Percentiles rank a stretch among this genome's conserved stretches.
Evolutionary conservation across 1,140 invertebrate species (phyloP).

Genomic region (Micrasema longulum): DNA sequence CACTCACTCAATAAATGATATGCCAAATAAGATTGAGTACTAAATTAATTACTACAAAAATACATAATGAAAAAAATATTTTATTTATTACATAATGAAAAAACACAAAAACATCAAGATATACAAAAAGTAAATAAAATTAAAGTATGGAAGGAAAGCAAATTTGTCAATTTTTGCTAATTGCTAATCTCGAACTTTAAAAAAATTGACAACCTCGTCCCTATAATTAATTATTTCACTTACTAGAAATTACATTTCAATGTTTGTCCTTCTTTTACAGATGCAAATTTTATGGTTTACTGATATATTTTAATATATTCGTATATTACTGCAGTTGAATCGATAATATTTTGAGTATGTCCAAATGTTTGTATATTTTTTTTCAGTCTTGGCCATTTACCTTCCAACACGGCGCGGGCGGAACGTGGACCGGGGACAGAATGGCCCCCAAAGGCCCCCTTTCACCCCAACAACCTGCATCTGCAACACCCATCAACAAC

Average conservation of each 20-base stretch:
- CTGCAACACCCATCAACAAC: neutral
- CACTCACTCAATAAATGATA: too few relatives aligned
- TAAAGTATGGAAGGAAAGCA: too few relatives aligned
- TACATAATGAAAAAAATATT: too few relatives aligned
- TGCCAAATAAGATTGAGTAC: too few relatives aligned
- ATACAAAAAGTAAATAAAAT: too few relatives aligned
- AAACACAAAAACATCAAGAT: too few relatives aligned
- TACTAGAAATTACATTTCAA: neutral
- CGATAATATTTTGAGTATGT: neutral
- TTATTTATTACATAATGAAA: slow-evolving; percentile 1
- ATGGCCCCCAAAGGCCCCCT: slow-evolving; percentile 3
- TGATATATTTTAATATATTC: neutral
- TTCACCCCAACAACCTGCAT: neutral
- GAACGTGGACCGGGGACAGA: slow-evolving; percentile 16
- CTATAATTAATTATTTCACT: neutral
- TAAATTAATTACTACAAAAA: too few relatives aligned
- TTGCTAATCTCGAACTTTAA: too few relatives aligned
- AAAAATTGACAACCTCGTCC: too few relatives aligned
- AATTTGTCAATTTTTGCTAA: too few relatives aligned
- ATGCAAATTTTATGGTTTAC: neutral
- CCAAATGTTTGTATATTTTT: too few relatives aligned
- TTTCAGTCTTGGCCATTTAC: slow-evolving; percentile 54
- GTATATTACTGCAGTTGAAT: neutral
- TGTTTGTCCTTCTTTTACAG: neutral
- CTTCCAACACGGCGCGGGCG: slow-evolving; percentile 48